A percentile compares a stretch with the other conserved stretches of the same genome.
These are phyloP conservation scores for Thermophis baileyi DNA, from an alignment of 2,113 vertebrate species.

Conservation along the genomic window DNA sequence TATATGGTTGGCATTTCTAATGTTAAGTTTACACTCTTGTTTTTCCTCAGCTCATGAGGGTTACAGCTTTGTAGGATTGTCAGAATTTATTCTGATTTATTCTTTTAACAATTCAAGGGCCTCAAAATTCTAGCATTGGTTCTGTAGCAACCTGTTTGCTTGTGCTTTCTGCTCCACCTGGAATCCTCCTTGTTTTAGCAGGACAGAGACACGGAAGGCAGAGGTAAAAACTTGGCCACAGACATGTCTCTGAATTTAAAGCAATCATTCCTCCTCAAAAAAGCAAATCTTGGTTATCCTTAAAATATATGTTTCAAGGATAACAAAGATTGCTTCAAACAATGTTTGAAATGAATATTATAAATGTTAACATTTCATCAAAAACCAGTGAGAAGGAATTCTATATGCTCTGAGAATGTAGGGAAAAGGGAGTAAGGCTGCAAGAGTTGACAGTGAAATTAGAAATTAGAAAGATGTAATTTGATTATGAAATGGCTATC, in stretches of 20 bases:
- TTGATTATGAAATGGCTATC: background rate
- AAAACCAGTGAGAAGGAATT: background rate
- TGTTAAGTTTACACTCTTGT: background rate
- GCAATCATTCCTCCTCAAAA: background rate
- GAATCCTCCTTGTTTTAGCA: background rate
- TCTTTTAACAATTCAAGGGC: background rate
- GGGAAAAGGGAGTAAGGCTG: background rate
- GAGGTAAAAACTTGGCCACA: background rate
- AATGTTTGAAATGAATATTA: background rate
- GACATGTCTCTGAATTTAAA: background rate
- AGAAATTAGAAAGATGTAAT: background rate
- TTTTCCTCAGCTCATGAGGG: background rate
- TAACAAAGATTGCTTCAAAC: background rate
- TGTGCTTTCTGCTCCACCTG: background rate
- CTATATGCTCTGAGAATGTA: background rate
- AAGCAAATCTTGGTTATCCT: background rate
- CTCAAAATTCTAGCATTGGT: background rate
- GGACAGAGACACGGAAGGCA: background rate
- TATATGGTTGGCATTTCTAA: background rate
- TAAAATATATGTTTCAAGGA: background rate
- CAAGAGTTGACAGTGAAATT: background rate
- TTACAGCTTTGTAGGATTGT: background rate
- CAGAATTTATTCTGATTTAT: background rate
- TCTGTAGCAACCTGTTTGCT: background rate
- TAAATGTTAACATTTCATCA: background rate